Evolutionary conservation across 2,888 invertebrate genomes (phyloP), one percentile per base, ranked within the genome.

Genomic region (Cecidostiba fungosa): DNA sequence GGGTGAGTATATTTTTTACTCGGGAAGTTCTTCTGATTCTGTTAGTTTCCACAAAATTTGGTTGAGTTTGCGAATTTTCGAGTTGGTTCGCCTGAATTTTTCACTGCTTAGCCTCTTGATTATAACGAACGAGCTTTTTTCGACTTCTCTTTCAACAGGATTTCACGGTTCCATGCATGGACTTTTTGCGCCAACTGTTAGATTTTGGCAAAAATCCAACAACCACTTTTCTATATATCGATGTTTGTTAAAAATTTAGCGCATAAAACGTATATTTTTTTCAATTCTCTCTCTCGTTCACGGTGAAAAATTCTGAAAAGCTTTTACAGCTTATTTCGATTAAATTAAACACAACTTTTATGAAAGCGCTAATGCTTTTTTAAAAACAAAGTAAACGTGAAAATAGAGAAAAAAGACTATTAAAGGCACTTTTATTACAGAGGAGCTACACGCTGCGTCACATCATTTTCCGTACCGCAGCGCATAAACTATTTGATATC

Each of bases 401-500:
- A n/a, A 54, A 50, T 39, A n/a, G 8, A n/a, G 26, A 73, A 79
- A 79, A 84, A 74, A 16, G 4, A 26, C 66, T 66, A 69, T 62
- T 79, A 74, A 84, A 66, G 26, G 50, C 8, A 73, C 23, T 73
- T 85, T 81, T 85, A 79, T 76, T 66, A 36, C 59, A 29, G n/a
- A n/a, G 23, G n/a, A 23, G 70, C 19, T 70, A 81, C n/a, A n/a
- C 47, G 32, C 59, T 73, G 54, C 26, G 32, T 26, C 66, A 70
- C 62, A 85, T 72, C 72, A 77, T 85, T 77, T 85, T 81, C 77
- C 50, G 36, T 74, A 70, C 62, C 16, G 43, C 36, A 59, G 47
- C 19, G 23, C 81, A 77, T 81, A 77, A 84, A 84, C 36, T 69
- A 76, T 79, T 84, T 79, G 47, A 69, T 72, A 85, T 26, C 72